These are phyloP conservation scores for Neodiprion pinetum DNA, from an alignment of 1,140 invertebrate species.

Conservation along the genomic window DNA sequence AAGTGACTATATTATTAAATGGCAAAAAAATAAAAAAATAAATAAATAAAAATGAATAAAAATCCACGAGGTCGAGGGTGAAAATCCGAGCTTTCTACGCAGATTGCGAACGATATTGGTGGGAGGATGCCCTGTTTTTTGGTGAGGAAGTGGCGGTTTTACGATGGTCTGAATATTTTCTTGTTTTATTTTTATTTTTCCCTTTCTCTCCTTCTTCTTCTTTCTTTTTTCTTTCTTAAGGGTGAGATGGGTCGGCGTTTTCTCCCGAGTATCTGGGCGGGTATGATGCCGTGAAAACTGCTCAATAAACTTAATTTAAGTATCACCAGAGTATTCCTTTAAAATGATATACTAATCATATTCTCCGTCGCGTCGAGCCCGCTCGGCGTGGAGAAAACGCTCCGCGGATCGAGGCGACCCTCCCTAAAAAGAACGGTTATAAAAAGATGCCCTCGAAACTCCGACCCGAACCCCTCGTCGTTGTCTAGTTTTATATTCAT, in stretches of 20 bases:
- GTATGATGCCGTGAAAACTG: conserved; percentile 45
- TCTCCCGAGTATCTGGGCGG: background rate
- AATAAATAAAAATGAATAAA: no score
- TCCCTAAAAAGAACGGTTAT: conserved; percentile 17
- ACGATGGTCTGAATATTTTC: background rate
- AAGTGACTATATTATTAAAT: no score
- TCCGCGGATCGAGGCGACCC: background rate
- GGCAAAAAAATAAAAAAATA: no score
- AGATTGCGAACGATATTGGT: no score
- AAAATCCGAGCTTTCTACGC: no score
- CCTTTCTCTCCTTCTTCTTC: no score
- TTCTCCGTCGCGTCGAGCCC: conserved; percentile 27
- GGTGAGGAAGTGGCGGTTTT: background rate
- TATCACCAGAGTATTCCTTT: conserved; percentile 35
- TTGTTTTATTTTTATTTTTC: background rate
- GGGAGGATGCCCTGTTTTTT: background rate
- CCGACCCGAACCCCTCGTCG: conserved; percentile 22
- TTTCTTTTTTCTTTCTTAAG: no score
- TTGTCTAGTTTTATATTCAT: conserved; percentile 5
- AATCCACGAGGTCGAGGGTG: no score
- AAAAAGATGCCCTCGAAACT: conserved; percentile 24
- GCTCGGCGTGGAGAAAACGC: conserved; percentile 14
- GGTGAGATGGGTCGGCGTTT: background rate
- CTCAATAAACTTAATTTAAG: conserved; percentile 51
- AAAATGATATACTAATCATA: conserved; percentile 48